These are phyloP conservation scores for Xenops minutus DNA, from an alignment of 2,797 vertebrate species.

Conservation along the genomic window DNA sequence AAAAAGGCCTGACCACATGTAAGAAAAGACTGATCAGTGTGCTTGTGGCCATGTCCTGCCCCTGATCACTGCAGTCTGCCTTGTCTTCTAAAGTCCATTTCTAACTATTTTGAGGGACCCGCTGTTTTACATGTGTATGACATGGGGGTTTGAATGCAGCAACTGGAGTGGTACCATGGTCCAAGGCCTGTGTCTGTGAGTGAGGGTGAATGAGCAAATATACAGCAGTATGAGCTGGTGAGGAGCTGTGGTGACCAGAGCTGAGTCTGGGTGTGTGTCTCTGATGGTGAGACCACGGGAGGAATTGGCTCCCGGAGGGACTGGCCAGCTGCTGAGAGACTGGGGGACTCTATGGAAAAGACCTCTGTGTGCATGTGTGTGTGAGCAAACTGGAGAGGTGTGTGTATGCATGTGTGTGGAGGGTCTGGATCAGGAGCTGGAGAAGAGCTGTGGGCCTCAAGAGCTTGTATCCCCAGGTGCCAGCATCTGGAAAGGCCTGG, in stretches of 20 bases:
- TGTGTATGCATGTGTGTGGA: neutral
- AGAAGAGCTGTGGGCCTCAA: neutral
- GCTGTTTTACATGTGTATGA: neutral
- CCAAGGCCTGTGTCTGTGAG: neutral
- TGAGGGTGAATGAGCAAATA: neutral
- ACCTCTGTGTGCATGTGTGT: neutral
- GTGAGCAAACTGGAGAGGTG: too few relatives aligned
- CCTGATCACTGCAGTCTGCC: neutral
- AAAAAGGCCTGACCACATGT: neutral
- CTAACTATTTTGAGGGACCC: neutral
- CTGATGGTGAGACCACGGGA: neutral
- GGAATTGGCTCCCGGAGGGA: neutral
- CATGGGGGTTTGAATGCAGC: neutral
- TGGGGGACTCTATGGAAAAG: neutral
- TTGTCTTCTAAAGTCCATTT: neutral
- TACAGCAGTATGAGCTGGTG: neutral
- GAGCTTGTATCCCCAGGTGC: neutral
- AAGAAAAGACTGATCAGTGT: neutral
- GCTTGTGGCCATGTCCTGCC: neutral
- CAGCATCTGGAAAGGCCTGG: neutral
- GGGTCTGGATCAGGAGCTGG: neutral
- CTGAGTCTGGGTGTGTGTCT: neutral
- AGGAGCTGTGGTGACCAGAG: neutral
- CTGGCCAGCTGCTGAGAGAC: neutral
- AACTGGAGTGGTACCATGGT: neutral